These are phyloP conservation scores for Melanchra persicariae DNA, from an alignment of 2,888 invertebrate genomes.

Conservation along the genomic window DNA sequence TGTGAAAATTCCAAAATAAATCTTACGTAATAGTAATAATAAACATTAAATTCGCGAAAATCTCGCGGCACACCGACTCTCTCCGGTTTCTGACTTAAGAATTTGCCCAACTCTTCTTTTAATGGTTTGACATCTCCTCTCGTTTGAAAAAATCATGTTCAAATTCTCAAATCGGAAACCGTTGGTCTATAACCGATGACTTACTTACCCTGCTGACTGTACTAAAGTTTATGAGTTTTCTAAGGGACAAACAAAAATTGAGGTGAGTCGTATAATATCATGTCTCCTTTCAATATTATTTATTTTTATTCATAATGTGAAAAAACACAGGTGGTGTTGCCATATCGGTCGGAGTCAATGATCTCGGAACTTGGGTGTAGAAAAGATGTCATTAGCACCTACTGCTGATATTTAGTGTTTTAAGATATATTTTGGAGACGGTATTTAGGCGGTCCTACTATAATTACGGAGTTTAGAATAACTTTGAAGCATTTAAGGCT, in stretches of 20 bases:
- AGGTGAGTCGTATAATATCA: constrained; percentile 16
- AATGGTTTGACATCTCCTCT: no score
- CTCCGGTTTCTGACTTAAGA: no score
- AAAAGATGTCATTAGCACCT: constrained; percentile 50
- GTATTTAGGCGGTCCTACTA: constrained; percentile 2
- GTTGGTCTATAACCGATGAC: background rate
- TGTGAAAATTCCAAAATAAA: no score
- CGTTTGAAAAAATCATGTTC: no score
- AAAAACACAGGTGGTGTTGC: constrained; percentile 13
- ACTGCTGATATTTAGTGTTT: constrained; percentile 2
- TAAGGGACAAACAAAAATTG: constrained; percentile 3
- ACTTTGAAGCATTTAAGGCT: background rate
- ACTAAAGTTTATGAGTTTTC: constrained; percentile 11
- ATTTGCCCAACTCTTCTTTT: no score
- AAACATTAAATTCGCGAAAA: no score
- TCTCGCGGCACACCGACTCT: no score
- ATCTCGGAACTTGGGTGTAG: constrained; percentile 26
- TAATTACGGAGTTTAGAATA: constrained; percentile 9
- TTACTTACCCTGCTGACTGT: constrained; percentile 1
- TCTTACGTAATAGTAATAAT: no score
- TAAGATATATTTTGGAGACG: background rate
- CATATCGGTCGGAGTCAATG: constrained; percentile 42
- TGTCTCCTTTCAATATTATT: constrained; percentile 7
- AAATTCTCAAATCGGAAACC: no score
- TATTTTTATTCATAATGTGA: constrained; percentile 21